Evolutionary conservation across 1,140 invertebrate species (phyloP).

Genomic region (Himalopsyche phryganea): DNA sequence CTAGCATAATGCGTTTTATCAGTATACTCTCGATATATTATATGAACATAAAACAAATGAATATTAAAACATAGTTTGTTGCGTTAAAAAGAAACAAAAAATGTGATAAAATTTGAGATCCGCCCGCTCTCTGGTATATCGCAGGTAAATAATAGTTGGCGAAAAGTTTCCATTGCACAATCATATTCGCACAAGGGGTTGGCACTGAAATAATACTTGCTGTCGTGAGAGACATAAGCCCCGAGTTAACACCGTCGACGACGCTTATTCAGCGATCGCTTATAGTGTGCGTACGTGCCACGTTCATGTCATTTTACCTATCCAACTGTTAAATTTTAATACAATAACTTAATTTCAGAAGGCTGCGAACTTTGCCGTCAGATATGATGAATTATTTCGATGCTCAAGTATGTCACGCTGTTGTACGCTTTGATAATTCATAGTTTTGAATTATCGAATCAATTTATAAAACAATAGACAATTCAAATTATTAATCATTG

Average conservation of each 20-base stretch:
- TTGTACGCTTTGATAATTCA: too few species aligned
- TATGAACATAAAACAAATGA: too few species aligned
- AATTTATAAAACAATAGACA: too few species aligned
- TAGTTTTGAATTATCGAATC: too few species aligned
- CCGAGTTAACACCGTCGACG: conserved; percentile 10
- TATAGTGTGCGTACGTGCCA: not conserved
- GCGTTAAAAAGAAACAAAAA: too few species aligned
- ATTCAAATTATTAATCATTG: too few species aligned
- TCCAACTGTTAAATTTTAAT: conserved; percentile 25
- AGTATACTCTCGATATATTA: too few species aligned
- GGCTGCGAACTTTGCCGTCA: not conserved
- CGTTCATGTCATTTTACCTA: conserved; percentile 17
- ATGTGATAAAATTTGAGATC: not conserved
- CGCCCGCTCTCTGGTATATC: not conserved
- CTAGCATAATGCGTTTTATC: too few species aligned
- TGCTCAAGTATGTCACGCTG: too few species aligned
- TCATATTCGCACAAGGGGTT: conserved; percentile 12
- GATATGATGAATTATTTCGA: too few species aligned
- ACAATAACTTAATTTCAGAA: conserved; percentile 12
- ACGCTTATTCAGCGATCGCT: conserved; percentile 10
- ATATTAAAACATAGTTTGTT: too few species aligned
- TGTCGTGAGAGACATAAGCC: conserved; percentile 13
- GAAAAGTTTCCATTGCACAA: not conserved
- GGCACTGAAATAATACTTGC: not conserved
- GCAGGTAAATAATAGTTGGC: not conserved